phyloP scores from a whole-genome alignment of 2,797 vertebrate species.

The Cichlasoma orientale region DNA sequence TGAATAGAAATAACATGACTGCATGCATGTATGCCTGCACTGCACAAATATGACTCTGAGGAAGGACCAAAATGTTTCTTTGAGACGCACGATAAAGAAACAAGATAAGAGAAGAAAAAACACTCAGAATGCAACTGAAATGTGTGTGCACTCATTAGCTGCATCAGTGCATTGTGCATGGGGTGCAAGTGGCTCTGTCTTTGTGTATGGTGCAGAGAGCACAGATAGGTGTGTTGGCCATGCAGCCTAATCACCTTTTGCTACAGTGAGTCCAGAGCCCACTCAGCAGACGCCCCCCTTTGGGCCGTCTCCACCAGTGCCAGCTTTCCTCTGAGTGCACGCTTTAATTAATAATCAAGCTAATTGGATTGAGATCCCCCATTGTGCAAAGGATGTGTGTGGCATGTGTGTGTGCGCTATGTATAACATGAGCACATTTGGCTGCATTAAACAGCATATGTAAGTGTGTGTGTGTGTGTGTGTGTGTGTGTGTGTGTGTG shows the following conservation, averaged over 20 bases:
- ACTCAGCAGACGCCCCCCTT: conserved; percentile 70
- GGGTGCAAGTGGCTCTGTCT: background rate
- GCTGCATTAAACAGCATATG: conserved; percentile 14
- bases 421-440: conserved; percentile 37
- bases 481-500: conserved; percentile 12
- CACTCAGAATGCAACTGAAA: background rate
- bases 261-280: conserved; percentile 65
- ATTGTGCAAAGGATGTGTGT: conserved; percentile 54
- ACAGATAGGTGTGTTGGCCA: conserved; percentile 40
- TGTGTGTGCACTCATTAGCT: conserved; percentile 7
- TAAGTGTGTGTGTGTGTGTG: conserved; percentile 14
- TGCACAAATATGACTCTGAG: background rate
- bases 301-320: conserved; percentile 63
- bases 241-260: conserved; percentile 70
- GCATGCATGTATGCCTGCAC: background rate
- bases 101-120: background rate
- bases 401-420: conserved; percentile 20
- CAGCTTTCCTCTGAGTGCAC: conserved; percentile 71
- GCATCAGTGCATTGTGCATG: background rate
- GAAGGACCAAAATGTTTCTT: background rate
- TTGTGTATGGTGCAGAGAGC: conserved; percentile 11
- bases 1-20: background rate
- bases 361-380: conserved; percentile 79
- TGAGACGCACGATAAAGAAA: background rate
- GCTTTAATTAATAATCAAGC: conserved; percentile 82